Evolutionary conservation across 2,113 vertebrate species (phyloP), one percentile per base, ranked within the genome.

Genomic region (Aspiorhynchus laticeps): DNA sequence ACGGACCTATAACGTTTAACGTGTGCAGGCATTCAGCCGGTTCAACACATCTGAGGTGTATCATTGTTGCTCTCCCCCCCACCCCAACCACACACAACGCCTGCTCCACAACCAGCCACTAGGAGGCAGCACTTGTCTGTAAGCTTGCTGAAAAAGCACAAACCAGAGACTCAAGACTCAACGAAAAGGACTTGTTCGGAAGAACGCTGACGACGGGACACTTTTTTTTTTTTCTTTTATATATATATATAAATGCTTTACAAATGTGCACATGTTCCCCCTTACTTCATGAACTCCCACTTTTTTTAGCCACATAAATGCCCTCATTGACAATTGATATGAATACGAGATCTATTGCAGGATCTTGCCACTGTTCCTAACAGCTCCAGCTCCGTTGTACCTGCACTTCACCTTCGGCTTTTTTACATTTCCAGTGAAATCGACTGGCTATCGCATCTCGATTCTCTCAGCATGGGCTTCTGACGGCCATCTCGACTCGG

Each of bases 81-180:
- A 33, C 14, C 51, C 26, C 33, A 33, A 26, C n/a, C 86, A 48
- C 63, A 86, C 76, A 63, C 61, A 12, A 38, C 61, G 1, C 26
- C 80, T 69, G 87, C 88, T 89, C 85, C 83, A 85, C 69, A 83
- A 77, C 79, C 56, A 87, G 87, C 88, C 91, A 90, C 88, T 74
- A 59, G 87, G 82, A 84, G 89, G 89, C 88, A 88, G 81, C 69
- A 73, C 48, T 77, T 87, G 75, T 63, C 51, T 65, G 61, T 76
- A 77, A 67, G 82, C 43, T 41, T 74, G 78, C 85, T 77, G 87
- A 84, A 73, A 77, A 69, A 86, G 84, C 83, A 84, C 88, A 86
- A 75, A 87, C 24, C 28, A 84, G 78, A 46, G 43, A 46, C 9
- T 43, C 41, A 10, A 83, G 77, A 81, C 80, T 78, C 59, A 85